Base-by-base conservation (phyloP, 2,888 invertebrate species). In the Ennomos fuscantarius region DNA sequence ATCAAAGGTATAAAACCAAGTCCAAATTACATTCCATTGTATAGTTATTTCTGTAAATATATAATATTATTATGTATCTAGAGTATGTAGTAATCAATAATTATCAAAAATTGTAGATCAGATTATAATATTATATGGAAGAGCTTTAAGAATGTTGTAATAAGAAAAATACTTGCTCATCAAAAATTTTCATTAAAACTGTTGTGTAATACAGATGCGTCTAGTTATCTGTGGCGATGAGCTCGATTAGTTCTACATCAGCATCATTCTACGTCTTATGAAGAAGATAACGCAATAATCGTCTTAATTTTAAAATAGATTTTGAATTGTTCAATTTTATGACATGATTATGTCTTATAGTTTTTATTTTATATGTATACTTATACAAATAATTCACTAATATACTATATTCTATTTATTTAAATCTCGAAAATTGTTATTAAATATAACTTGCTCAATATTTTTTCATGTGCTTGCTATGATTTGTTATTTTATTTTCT, bases 11-110 rank as follows among this genome's bases (percentile, higher is more conserved):
- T 82, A 80, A 24, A 24, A 78, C 70, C 72, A 77, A 86, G 91
- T 91, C 90, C 87, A 91, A 84, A 84, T 83, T 82, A 90, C 91
- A 91, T 91, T 91, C 91, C 91, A 89, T 78, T 86, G 81, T 86
- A 62, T 62, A 63, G 24, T 81, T 82, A 84, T 84, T 74, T 78
- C 79, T 88, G 87, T 90, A 88, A 73, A 87, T 89, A 89, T 54
- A 57, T 57, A 50, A 61, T 50, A 24, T 24, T 24, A 24, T 2
- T 24, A 24, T 24, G 24, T 24, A 24, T 24, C 2, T 24, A 24
- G 24, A 24, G 40, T 60, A 61, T 64, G 58, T 64, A 64, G 57
- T 55, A 55, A 50, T 46, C 50, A 65, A 34, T 48, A 39, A 59
- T 58, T 58, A 58, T 56, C 46, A 48, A 63, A 52, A 47, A 53